A percentile compares a stretch with the other conserved stretches of the same genome.
phyloP scores from a whole-genome alignment of 2,113 vertebrate genomes.

The Calidris pygmaea region DNA sequence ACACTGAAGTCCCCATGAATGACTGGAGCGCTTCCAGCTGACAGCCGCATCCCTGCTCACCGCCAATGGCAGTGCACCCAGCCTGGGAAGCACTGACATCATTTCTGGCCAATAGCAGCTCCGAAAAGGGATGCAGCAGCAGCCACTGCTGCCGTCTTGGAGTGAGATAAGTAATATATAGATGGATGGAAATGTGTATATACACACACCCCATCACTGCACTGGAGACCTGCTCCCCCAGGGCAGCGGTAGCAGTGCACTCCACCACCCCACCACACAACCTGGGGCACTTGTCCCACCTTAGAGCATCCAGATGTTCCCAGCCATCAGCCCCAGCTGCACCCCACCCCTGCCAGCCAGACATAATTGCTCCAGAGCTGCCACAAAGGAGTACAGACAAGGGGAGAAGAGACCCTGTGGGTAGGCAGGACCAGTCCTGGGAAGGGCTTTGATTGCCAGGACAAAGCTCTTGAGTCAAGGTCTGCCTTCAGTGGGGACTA shows the following conservation, averaged over 20 bases:
- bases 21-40: slow-evolving; percentile 86
- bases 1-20: slow-evolving; percentile 83
- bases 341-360: slow-evolving; percentile 26
- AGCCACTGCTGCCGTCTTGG: slow-evolving; percentile 46
- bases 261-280: fast-evolving
- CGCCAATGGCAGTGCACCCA: slow-evolving; percentile 83
- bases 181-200: slow-evolving; percentile 49
- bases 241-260: background rate
- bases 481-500: background rate
- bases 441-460: background rate
- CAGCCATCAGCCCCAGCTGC: background rate
- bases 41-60: slow-evolving; percentile 79
- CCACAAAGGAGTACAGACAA: background rate
- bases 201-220: background rate
- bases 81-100: slow-evolving; percentile 92
- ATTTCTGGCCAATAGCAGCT: slow-evolving; percentile 88
- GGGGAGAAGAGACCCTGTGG: background rate
- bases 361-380: slow-evolving; percentile 17
- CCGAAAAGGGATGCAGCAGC: slow-evolving; percentile 81
- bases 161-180: slow-evolving; percentile 66
- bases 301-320: slow-evolving; percentile 18
- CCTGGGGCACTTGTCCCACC: background rate
- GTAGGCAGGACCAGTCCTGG: background rate
- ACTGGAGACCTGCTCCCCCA: background rate
- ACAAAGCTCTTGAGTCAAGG: background rate